Conservation (phyloP, 2,888 invertebrate genomes). For the Belgica antarctica region DNA sequence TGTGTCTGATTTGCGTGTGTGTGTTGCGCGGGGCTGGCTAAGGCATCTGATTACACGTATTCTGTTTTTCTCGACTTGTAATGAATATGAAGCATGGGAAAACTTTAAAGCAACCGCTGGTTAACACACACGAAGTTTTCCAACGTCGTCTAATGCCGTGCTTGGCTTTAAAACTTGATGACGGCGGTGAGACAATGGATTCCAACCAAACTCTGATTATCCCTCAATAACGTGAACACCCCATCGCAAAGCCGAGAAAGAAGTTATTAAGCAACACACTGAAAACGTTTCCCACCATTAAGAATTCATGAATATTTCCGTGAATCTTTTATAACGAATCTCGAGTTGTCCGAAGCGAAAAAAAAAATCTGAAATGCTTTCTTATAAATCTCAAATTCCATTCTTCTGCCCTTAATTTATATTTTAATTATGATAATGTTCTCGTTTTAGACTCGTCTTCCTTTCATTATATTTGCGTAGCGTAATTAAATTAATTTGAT, state of each 20-base stretch:
- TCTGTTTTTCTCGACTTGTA: conserved; percentile 24
- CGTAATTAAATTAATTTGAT: too few relatives aligned
- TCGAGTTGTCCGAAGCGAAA: neutral
- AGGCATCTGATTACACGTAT: conserved; percentile 32
- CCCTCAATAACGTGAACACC: too few relatives aligned
- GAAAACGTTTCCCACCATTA: conserved; percentile 27
- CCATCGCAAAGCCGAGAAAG: too few relatives aligned
- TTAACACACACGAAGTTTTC: too few relatives aligned
- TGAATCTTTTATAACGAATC: conserved; percentile 25
- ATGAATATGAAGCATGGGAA: conserved; percentile 41
- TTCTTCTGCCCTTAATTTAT: neutral
- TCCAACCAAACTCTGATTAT: too few relatives aligned
- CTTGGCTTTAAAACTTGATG: too few relatives aligned
- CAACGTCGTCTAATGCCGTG: too few relatives aligned
- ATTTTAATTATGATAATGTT: conserved; percentile 12
- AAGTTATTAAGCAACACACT: neutral
- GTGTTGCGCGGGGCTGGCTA: too few relatives aligned
- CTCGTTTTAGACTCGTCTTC: neutral
- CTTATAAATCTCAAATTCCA: neutral
- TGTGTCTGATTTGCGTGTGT: conserved; percentile 2
- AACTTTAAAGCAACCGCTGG: too few relatives aligned
- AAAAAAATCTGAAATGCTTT: too few relatives aligned
- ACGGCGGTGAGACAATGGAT: too few relatives aligned
- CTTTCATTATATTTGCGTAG: too few relatives aligned
- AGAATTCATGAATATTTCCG: conserved; percentile 36